Conservation (phyloP, 2,888 invertebrate species). For the Diachrysia chrysitis region DNA sequence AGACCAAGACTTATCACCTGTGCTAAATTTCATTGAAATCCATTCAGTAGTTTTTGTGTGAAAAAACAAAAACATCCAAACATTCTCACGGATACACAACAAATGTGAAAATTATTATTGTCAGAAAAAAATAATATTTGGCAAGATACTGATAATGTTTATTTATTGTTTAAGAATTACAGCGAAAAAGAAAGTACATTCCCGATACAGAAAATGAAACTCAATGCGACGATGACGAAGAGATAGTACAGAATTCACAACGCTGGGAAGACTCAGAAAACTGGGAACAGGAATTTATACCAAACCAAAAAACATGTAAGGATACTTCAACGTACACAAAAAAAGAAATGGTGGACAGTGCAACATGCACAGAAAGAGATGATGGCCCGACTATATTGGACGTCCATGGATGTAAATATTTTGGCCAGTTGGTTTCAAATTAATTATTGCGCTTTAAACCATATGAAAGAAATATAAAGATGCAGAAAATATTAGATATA, state of each 20-base stretch:
- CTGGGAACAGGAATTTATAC: too few species aligned
- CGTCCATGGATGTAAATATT: slow-evolving; percentile 47
- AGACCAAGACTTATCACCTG: too few species aligned
- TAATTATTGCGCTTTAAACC: slow-evolving; percentile 46
- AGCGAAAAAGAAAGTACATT: slow-evolving; percentile 50
- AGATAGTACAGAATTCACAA: slow-evolving; percentile 42
- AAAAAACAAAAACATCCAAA: too few species aligned
- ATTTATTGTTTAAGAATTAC: slow-evolving; percentile 46
- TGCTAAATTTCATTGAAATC: too few species aligned
- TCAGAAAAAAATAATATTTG: slow-evolving; percentile 33
- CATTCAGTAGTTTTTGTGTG: too few species aligned
- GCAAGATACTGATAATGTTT: slow-evolving; percentile 33
- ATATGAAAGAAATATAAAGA: too few species aligned
- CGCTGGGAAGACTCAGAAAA: too few species aligned
- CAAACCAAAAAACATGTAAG: too few species aligned
- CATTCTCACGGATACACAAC: slow-evolving; percentile 34
- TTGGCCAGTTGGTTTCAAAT: slow-evolving; percentile 49
- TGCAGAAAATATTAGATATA: too few species aligned
- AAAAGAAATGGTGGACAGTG: too few species aligned
- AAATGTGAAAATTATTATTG: slow-evolving; percentile 33
- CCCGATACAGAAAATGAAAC: slow-evolving; percentile 49
- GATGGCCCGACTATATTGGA: slow-evolving; percentile 36
- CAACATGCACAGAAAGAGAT: slow-evolving; percentile 42
- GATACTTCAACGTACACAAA: too few species aligned
- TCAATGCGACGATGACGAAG: slow-evolving; percentile 50